Conservation (phyloP, 2,888 invertebrate species). For the Eupithecia centaureata region DNA sequence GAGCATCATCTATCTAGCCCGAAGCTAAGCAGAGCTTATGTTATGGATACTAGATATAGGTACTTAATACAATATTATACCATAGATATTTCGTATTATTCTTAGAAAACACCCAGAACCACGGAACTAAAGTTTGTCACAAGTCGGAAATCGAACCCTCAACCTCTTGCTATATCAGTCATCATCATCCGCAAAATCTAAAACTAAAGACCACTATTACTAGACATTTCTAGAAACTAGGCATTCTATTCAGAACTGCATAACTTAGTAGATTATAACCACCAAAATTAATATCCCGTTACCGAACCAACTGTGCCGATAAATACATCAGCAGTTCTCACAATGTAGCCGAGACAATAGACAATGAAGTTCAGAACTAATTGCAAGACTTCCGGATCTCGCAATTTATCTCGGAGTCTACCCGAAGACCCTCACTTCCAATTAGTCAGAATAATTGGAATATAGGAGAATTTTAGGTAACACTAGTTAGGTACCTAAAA, state of each 20-base stretch:
- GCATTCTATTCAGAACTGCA: not conserved
- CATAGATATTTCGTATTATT: no score
- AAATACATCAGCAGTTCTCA: slow-evolving; percentile 23
- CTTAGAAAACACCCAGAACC: no score
- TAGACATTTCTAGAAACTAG: no score
- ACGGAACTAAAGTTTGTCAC: no score
- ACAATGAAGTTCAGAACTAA: slow-evolving; percentile 35
- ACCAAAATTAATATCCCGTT: slow-evolving; percentile 1
- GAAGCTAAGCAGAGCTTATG: no score
- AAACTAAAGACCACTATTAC: no score
- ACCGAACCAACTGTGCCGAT: slow-evolving; percentile 13
- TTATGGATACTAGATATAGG: no score
- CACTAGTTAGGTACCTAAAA: not conserved
- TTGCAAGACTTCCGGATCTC: slow-evolving; percentile 36
- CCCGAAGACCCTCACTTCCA: slow-evolving; percentile 1
- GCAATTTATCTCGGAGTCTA: slow-evolving; percentile 31
- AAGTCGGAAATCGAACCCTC: no score
- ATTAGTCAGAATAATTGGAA: slow-evolving; percentile 10
- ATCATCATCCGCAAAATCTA: no score
- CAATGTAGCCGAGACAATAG: slow-evolving; percentile 32
- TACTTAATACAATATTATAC: no score
- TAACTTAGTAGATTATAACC: not conserved
- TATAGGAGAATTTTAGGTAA: not conserved
- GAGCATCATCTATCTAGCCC: no score
- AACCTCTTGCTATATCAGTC: no score